Base-by-base conservation (phyloP, 2,797 vertebrate genomes). In the Lepus townsendii region DNA sequence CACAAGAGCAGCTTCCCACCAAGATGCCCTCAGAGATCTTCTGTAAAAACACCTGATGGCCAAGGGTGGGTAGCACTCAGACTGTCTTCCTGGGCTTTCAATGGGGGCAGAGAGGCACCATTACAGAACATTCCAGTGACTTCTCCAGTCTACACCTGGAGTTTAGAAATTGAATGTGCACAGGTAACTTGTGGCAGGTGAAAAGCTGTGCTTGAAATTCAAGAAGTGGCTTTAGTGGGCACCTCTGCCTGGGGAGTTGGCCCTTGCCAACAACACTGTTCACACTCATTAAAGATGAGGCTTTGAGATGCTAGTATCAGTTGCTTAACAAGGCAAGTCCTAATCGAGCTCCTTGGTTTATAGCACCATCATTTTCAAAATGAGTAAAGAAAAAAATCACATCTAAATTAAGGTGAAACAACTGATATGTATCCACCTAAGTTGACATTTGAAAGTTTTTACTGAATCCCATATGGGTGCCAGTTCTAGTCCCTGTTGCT, bases 141-240 rank as follows among this genome's bases (percentile, higher is more conserved):
- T n/a, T 54, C 50, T 12, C 20, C 24, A 78, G n/a, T 20, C 69
- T 24, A 57, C 26, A 78, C 10, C 42, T 71, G 50, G 47, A 27
- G 66, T 86, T 82, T 80, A 62, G 38, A 93, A 77, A 62, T 32
- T 50, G 30, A 50, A 54, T 38, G 22, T 88, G 52, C 24, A 35
- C 16, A 20, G 3, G 6, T 16, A 27, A 22, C 60, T 93, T 27
- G 66, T 62, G 47, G 62, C 62, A 90, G 57, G 57, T 27, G n/a
- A 90, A 86, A 88, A 88, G 8, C 11, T 85, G 63, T 11, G 9
- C 54, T 50, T 93, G 50, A 91, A 76, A 77, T 76, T 72, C 62
- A 88, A 86, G 57, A 12, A 22, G 10, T 9, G 54, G 62, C 66
- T 68, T 35, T n/a, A 50, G 2, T 30, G 1, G 3, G 60, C 38